Evolutionary conservation across 2,888 invertebrate genomes (phyloP), one percentile per base, ranked within the genome.

Genomic region (Cataglyphis rosenhaueri): DNA sequence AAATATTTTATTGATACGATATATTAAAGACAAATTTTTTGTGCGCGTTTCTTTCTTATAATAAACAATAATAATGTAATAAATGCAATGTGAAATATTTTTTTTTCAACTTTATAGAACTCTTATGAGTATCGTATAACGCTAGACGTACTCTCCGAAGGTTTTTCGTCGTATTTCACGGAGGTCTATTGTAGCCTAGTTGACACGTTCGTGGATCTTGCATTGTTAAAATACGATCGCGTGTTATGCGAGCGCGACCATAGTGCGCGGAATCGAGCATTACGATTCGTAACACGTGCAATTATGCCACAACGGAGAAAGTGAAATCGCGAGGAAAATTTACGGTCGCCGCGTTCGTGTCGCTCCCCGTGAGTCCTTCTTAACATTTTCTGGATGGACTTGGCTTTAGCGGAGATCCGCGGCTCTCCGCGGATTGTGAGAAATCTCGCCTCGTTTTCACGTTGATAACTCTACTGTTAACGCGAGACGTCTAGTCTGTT

Each of bases 311-410:
- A 52, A 41, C 59, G 81, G 89, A 84, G 90, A 91, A 91, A 92
- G 92, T 91, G 92, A 92, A 92, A 92, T 91, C 91, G 87, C 83
- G 68, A 86, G 84, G 86, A 88, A 91, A 90, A 89, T 90, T 79
- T 75, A 78, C 79, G 35, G 75, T 57, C 71, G 71, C n/a, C 48
- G 48, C 32, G 18, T 32, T 68, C 44, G 44, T 70, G 44, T 32
- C 76, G 25, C 66, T 59, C 38, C 4, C 57, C 18, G 18, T 32
- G 25, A 61, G 12, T 70, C 70, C 70, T 66, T 32, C 59, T 70
- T 79, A 44, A 70, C 59, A 25, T 79, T 59, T 68, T 79, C 59
- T 61, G 44, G n/a, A 38, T 38, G 8, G 32, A 4, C 12, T 52
- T n/a, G 6, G 32, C 15, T 32, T 38, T 44, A 32, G 5, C 29